Base-by-base conservation (phyloP, 2,888 invertebrate species). In the Cosmopolites sordidus region DNA sequence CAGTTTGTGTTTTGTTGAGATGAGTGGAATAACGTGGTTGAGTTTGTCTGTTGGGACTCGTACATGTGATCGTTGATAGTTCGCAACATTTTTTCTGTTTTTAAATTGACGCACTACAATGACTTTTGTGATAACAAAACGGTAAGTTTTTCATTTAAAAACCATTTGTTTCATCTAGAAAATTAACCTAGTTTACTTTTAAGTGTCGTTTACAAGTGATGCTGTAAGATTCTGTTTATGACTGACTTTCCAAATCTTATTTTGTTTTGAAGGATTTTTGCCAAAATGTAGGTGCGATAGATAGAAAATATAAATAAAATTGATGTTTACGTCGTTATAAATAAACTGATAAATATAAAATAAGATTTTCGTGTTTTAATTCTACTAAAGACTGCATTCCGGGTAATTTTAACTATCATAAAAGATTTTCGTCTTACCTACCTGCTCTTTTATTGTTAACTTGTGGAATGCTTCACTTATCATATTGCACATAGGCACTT, bases 1-100 rank as follows among this genome's bases (percentile, higher is more conserved):
- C 54, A 62, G 62, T 62, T 61, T 59, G 63, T 59, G 60, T 60
- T 59, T 59, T 57, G 61, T 60, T 60, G 60, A 60, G 59, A 58
- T 56, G 55, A 54, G 57, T 60, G 52, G 42, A 45, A 59, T 60
- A 54, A 51, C 48, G 60, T 55, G 63, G 62, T 60, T 56, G 56
- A 46, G 49, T 58, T 57, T 54, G 55, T 53, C 55, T 57, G 55
- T 62, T 58, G 60, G 61, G 59, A 61, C 60, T 64, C 64, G 64
- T 65, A 66, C 66, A 64, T 66, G 66, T 66, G 65, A 65, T 65
- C 59, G 59, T 58, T 62, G 54, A 57, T 62, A 59, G 58, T 61
- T 60, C 58, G 46, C 45, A 18, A 9, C 59, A 52, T 59, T 58
- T 59, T 58, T 61, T 56, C 43, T 57, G 53, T 61, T 62, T 59